Evolutionary conservation across 1,140 invertebrate species (phyloP).

Genomic region (Lithobius niger): DNA sequence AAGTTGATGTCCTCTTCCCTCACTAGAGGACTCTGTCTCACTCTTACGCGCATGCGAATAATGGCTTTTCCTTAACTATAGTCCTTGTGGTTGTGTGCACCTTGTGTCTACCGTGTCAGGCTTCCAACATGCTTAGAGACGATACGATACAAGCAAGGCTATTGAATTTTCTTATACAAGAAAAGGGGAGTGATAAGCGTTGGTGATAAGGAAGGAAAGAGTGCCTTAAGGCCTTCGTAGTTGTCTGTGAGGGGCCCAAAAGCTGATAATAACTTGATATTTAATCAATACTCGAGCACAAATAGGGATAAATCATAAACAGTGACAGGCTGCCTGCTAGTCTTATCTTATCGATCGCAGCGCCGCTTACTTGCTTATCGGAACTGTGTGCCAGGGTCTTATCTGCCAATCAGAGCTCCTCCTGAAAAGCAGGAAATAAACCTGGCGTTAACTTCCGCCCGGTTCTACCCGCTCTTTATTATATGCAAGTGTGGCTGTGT

Average conservation of each 20-base stretch:
- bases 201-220: background rate
- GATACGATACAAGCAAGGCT: background rate
- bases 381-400: background rate
- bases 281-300: slow-evolving; percentile 1
- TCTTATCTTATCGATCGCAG: background rate
- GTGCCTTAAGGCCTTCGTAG: background rate
- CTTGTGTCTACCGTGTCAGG: background rate
- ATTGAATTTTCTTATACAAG: background rate
- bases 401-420: background rate
- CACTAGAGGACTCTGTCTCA: no score
- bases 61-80: background rate
- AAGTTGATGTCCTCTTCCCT: background rate
- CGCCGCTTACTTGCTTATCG: background rate
- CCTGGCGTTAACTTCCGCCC: no score
- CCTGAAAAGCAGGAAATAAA: background rate
- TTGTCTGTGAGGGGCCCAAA: background rate
- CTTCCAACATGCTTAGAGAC: background rate
- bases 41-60: background rate
- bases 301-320: slow-evolving; percentile 1
- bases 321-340: background rate
- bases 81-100: background rate
- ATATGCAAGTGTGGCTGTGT: no score
- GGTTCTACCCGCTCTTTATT: no score
- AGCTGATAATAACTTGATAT: background rate
- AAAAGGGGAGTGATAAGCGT: background rate